Conservation (phyloP, 1,140 invertebrate species). For the Zaprionus ghesquierei region DNA sequence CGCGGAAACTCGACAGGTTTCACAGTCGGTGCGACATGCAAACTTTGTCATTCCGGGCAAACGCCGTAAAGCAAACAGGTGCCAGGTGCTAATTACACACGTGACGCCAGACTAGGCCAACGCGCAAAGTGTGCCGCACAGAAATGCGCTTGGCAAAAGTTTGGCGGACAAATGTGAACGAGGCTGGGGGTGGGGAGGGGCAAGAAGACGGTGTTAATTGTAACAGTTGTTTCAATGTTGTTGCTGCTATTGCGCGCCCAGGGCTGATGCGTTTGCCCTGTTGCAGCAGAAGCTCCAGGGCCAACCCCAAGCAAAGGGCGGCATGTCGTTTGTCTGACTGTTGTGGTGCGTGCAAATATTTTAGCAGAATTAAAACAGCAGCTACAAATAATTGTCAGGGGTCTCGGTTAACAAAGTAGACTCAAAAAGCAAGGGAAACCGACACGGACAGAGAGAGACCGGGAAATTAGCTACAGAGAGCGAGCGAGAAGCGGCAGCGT, state of each 20-base stretch:
- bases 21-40: slow-evolving; percentile 40
- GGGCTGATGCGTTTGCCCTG: slow-evolving; percentile 50
- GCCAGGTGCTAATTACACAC: slow-evolving; percentile 69
- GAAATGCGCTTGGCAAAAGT: slow-evolving; percentile 47
- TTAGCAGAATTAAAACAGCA: slow-evolving; percentile 45
- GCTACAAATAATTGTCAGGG: slow-evolving; percentile 44
- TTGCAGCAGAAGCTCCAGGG: slow-evolving; percentile 16
- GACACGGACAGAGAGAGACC: background rate
- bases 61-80: slow-evolving; percentile 24
- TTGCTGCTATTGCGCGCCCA: slow-evolving; percentile 3
- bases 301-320: slow-evolving; percentile 21
- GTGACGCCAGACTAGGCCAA: slow-evolving; percentile 34
- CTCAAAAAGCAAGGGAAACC: background rate
- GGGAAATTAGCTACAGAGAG: too few species aligned
- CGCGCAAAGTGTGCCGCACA: slow-evolving; percentile 36
- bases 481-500: background rate
- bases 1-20: background rate
- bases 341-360: slow-evolving; percentile 43
- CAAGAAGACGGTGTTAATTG: slow-evolving; percentile 60
- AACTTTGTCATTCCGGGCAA: slow-evolving; percentile 45
- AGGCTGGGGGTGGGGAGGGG: background rate
- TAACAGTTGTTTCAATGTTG: slow-evolving; percentile 55
- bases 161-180: slow-evolving; percentile 37
- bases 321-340: slow-evolving; percentile 28
- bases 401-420: slow-evolving; percentile 23